Conservation (phyloP, 2,113 vertebrate species). For the Eudyptes chrysolophus region DNA sequence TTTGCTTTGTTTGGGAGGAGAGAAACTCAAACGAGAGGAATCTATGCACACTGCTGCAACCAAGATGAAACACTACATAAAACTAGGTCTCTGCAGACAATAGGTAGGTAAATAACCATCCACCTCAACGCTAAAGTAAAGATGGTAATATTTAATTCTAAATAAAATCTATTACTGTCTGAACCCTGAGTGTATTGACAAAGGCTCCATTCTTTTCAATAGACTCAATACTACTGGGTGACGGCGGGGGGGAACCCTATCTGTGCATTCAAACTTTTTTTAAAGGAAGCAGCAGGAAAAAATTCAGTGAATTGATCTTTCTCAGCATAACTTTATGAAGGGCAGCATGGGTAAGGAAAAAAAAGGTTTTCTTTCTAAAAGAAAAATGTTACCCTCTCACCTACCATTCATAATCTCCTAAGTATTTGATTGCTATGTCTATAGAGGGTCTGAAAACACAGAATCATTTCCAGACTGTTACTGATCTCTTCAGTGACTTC, state of each 20-base stretch:
- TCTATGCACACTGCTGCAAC: background rate
- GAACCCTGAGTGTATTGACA: background rate
- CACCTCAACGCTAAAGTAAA: background rate
- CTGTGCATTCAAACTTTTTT: background rate
- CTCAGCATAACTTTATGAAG: background rate
- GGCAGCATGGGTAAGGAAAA: background rate
- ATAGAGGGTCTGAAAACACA: background rate
- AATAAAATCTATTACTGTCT: background rate
- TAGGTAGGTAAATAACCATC: background rate
- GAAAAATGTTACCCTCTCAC: background rate
- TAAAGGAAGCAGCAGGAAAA: background rate
- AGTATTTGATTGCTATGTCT: conserved; percentile 5
- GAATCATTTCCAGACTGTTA: background rate
- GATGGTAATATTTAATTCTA: background rate
- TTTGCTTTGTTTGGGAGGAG: background rate
- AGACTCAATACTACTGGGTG: background rate
- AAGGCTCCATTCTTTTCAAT: background rate
- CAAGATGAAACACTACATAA: background rate
- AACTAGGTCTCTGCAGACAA: background rate
- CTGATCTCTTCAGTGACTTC: background rate
- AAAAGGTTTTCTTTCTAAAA: background rate
- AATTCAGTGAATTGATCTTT: background rate
- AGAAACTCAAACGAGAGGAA: background rate
- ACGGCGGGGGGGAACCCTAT: fast-evolving
- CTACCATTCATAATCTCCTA: background rate